Evolutionary conservation across 2,113 vertebrate genomes (phyloP), one percentile per base, ranked within the genome.

Genomic region (Actinemys pallida): DNA sequence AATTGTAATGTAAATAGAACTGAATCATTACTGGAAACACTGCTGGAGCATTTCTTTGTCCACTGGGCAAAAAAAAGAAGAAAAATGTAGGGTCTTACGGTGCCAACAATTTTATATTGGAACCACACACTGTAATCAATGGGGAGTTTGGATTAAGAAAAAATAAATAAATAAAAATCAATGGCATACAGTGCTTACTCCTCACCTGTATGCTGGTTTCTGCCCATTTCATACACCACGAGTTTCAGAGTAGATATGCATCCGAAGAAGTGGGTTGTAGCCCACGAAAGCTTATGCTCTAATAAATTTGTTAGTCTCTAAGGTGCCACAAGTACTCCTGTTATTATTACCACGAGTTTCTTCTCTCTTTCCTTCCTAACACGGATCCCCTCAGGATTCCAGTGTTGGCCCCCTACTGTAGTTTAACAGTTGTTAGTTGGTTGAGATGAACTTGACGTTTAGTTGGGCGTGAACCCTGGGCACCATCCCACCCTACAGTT

Each of bases 1-100:
- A 93, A 90, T 92, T 95, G 95, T 94, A 94, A 93, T 86, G 82
- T 95, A 92, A 96, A 95, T 91, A 95, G 90, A 5, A 0, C 76
- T 87, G 92, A 92, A 95, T 88, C 93, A 93, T 94, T 92, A 96
- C 39, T 45, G 95, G 75, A 91, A 91, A 80, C 1, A 0, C 88
- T 90, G 89, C 92, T 92, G 92, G 93, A 92, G 93, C 65, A 50
- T 82, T 62, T 95, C 90, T 84, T 83, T 5, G 39, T 27, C 0
- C 22, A 47, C 47, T 47, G 45, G 42, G 13, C 14, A 16, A 20
- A 2, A 94, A 42, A 65, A 2, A 94, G 62, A 89, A 90, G 69
- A 89, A 88, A 97, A 93, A 86, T 11, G 0, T 24, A 50, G 1
- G 0, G 75, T 78, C 81, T 88, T 88, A 22, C 2, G 22, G 90